Percentiles rank a stretch among this genome's conserved stretches.
Conservation (phyloP, 2,113 vertebrate species). For the Apaloderma vittatum region DNA sequence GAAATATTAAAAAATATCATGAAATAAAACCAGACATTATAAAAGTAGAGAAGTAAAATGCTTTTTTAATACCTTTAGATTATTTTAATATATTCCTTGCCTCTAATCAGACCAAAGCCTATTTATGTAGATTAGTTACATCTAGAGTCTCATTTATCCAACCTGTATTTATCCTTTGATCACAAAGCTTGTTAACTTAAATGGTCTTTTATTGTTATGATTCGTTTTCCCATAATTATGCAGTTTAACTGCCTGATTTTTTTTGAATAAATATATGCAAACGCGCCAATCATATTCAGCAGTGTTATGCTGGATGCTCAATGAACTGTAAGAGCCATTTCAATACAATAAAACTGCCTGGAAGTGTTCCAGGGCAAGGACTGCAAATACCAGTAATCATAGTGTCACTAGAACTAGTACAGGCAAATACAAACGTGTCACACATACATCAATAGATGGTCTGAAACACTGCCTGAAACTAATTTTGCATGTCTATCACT, state of each 20-base stretch:
- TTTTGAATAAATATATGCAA: slow-evolving; percentile 79
- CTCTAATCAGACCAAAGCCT: slow-evolving; percentile 77
- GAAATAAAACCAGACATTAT: not conserved
- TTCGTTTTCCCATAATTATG: slow-evolving; percentile 82
- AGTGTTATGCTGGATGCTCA: slow-evolving; percentile 82
- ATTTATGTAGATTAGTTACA: slow-evolving; percentile 82
- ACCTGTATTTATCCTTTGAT: slow-evolving; percentile 85
- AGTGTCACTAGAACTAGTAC: slow-evolving; percentile 58
- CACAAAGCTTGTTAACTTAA: slow-evolving; percentile 85
- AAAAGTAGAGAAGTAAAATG: slow-evolving; percentile 54
- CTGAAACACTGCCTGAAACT: slow-evolving; percentile 50
- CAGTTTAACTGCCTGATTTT: slow-evolving; percentile 75
- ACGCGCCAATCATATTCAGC: slow-evolving; percentile 81
- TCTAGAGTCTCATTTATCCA: slow-evolving; percentile 80
- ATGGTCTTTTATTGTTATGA: slow-evolving; percentile 83
- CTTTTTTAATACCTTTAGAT: slow-evolving; percentile 54
- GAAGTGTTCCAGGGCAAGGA: slow-evolving; percentile 78
- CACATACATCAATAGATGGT: slow-evolving; percentile 35
- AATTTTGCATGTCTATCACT: slow-evolving; percentile 11
- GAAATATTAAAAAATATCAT: slow-evolving; percentile 41
- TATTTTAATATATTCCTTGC: slow-evolving; percentile 78
- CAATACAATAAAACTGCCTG: slow-evolving; percentile 83
- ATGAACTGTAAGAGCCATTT: slow-evolving; percentile 87
- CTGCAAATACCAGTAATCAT: slow-evolving; percentile 75
- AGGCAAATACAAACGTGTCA: slow-evolving; percentile 41